Percentiles rank a stretch among this genome's conserved stretches.
Evolutionary conservation across 1,140 invertebrate species (phyloP).

Genomic region (Propsilocerus akamusi): DNA sequence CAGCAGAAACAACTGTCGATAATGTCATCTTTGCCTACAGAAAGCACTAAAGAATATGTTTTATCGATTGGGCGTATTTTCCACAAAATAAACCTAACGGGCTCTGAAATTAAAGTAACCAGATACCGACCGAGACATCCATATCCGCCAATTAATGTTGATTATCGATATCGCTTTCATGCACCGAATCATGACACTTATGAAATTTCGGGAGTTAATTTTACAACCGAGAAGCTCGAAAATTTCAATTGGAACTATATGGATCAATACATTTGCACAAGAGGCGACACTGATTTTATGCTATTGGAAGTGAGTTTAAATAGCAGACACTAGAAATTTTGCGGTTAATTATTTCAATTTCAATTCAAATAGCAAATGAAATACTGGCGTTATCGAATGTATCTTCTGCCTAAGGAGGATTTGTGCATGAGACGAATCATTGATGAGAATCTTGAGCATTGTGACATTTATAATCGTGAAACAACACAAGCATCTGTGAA

Average conservation of each 20-base stretch:
- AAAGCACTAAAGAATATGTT: conserved; percentile 50
- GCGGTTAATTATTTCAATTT: background rate
- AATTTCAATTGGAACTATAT: conserved; percentile 97
- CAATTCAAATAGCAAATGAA: conserved; percentile 47
- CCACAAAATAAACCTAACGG: conserved; percentile 70
- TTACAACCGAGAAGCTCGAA: conserved; percentile 85
- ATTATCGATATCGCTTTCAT: conserved; percentile 82
- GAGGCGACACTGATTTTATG: conserved; percentile 76
- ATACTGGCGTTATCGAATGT: conserved; percentile 86
- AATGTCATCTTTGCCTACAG: conserved; percentile 22
- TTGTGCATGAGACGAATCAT: conserved; percentile 50
- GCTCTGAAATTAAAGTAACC: conserved; percentile 77
- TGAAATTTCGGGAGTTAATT: conserved; percentile 86
- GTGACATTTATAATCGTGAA: conserved; percentile 54
- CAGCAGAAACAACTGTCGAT: conserved; percentile 8
- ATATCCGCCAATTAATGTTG: conserved; percentile 75
- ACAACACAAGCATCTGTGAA: conserved; percentile 37
- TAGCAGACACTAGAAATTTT: background rate
- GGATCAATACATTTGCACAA: conserved; percentile 88
- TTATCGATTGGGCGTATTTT: conserved; percentile 90
- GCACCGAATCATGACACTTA: conserved; percentile 85
- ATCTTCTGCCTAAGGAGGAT: conserved; percentile 61
- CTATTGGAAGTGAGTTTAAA: conserved; percentile 49
- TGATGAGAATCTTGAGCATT: conserved; percentile 44
- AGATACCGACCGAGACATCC: conserved; percentile 84